A percentile compares a stretch with the other conserved stretches of the same genome.
Conservation (phyloP, 2,888 invertebrate species). For the Gisinianus flammeolus region DNA sequence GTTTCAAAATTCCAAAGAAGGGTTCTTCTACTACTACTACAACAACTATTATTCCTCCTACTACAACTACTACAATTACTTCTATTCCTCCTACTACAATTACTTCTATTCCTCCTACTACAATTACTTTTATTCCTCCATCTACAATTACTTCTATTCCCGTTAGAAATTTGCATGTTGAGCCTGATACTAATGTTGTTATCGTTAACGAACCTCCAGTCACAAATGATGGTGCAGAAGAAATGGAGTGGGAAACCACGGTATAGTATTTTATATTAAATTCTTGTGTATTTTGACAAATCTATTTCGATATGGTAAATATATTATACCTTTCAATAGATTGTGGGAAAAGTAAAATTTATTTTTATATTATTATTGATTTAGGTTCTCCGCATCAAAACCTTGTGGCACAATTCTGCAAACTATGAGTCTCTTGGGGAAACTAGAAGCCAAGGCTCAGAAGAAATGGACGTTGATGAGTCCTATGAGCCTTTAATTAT, state of each 20-base stretch:
- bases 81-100: neutral
- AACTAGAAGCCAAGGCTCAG: neutral
- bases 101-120: neutral
- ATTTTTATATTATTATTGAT: neutral
- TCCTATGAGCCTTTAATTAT: constrained; percentile 32
- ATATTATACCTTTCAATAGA: neutral
- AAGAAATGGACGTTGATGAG: constrained; percentile 39
- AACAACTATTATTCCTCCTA: neutral
- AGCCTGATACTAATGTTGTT: too few relatives aligned
- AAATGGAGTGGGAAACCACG: constrained; percentile 29
- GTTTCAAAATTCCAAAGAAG: constrained; percentile 7
- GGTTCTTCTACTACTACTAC: neutral
- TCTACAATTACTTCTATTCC: neutral
- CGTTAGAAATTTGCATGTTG: neutral
- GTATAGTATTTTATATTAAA: constrained; percentile 6
- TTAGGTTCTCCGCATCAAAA: too few relatives aligned
- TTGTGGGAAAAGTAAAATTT: neutral
- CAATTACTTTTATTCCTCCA: neutral
- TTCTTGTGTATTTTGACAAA: too few relatives aligned
- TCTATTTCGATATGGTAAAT: too few relatives aligned
- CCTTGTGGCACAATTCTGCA: neutral
- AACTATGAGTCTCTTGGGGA: neutral
- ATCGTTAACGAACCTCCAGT: too few relatives aligned
- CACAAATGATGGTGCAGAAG: constrained; percentile 2
- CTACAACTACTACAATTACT: neutral